phyloP scores from a whole-genome alignment of 2,797 vertebrate species.

The Lithobates sylvaticus region DNA sequence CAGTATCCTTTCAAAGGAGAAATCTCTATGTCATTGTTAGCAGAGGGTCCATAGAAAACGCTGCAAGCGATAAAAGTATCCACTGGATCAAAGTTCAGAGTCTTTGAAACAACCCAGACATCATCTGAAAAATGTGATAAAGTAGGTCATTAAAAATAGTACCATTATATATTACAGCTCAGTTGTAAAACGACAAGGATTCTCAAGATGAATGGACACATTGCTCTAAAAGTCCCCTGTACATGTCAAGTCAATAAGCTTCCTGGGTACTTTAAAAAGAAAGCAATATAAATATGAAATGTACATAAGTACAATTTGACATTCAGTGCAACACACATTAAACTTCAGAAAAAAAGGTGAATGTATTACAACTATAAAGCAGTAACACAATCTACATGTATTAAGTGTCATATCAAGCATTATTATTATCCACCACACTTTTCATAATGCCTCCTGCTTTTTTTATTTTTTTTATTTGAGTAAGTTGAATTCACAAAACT shows the following conservation, averaged over 20 bases:
- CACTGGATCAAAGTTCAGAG: constrained; percentile 73
- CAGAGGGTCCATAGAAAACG: constrained; percentile 80
- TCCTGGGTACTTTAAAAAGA: not conserved
- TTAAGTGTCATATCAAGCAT: no score
- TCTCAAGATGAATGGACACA: not conserved
- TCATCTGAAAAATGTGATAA: constrained; percentile 73
- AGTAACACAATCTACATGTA: no score
- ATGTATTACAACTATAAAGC: not conserved
- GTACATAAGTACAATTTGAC: not conserved
- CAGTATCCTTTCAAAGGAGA: constrained; percentile 78
- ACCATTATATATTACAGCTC: constrained; percentile 6
- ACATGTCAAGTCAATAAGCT: not conserved
- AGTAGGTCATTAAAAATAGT: not conserved
- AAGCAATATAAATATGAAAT: not conserved
- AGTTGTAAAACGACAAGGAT: not conserved
- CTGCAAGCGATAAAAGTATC: constrained; percentile 80
- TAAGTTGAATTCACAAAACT: no score
- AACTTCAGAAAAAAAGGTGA: not conserved
- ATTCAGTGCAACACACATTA: not conserved
- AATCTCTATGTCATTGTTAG: constrained; percentile 77
- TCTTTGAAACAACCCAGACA: constrained; percentile 83
- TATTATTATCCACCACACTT: no score
- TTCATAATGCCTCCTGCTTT: no score
- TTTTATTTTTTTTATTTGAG: no score
- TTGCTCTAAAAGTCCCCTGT: not conserved